Conservation (phyloP, 2,113 vertebrate genomes). For the Caloenas nicobarica region DNA sequence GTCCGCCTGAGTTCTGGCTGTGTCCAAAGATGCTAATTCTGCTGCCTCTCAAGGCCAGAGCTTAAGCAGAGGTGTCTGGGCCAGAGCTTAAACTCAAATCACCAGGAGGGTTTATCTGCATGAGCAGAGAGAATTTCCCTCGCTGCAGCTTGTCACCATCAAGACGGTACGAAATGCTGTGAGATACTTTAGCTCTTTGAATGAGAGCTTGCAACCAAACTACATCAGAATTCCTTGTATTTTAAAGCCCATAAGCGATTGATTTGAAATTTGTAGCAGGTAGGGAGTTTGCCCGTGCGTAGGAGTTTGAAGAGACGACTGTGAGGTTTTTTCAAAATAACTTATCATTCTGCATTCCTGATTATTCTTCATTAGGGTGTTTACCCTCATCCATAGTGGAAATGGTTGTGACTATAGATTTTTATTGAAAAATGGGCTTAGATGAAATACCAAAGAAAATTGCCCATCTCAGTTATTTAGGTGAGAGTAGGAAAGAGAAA, state of each 20-base stretch:
- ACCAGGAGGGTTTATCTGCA: background rate
- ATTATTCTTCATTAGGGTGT: background rate
- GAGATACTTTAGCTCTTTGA: background rate
- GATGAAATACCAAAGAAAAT: background rate
- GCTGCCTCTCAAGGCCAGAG: background rate
- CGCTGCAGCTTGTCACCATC: background rate
- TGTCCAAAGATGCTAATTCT: background rate
- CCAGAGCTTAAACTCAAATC: background rate
- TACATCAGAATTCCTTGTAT: background rate
- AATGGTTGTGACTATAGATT: background rate
- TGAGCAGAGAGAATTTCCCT: background rate
- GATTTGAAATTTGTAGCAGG: background rate
- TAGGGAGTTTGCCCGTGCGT: background rate
- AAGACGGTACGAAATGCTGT: background rate
- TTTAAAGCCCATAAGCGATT: background rate
- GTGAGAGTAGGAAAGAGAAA: background rate
- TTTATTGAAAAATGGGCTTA: background rate
- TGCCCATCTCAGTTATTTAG: background rate
- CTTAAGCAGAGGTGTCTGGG: background rate
- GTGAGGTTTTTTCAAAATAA: background rate
- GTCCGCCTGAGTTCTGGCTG: background rate
- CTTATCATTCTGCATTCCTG: background rate
- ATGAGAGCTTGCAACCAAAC: background rate
- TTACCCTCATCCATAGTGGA: background rate
- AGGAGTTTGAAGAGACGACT: background rate